These are phyloP conservation scores for Grapholita molesta DNA, from an alignment of 1,140 invertebrate species.

Conservation along the genomic window DNA sequence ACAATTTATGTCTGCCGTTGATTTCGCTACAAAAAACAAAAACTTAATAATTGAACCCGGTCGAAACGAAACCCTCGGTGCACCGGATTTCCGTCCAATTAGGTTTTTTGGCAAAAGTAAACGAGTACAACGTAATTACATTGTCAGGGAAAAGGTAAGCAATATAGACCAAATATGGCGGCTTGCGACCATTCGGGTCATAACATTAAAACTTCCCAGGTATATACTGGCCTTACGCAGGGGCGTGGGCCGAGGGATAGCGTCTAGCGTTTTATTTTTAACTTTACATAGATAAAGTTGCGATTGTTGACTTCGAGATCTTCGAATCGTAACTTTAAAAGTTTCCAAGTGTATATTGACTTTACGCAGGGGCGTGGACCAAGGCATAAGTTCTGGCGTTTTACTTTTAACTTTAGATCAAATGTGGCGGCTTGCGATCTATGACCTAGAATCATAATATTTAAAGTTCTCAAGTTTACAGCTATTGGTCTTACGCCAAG, in stretches of 20 bases:
- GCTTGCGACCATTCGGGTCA: neutral
- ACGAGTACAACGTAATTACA: neutral
- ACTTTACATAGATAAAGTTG: neutral
- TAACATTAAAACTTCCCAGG: slow-evolving; percentile 11
- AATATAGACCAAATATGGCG: neutral
- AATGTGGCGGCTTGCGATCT: too few relatives aligned
- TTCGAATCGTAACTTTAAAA: too few relatives aligned
- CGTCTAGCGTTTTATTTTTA: neutral
- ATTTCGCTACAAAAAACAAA: neutral
- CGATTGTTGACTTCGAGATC: neutral
- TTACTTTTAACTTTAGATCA: neutral
- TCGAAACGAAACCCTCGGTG: neutral
- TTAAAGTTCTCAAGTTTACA: too few relatives aligned
- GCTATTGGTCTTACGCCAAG: too few relatives aligned
- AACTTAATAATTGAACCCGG: neutral
- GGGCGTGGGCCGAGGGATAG: neutral
- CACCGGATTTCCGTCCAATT: neutral
- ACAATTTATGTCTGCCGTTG: neutral
- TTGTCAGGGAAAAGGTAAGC: slow-evolving; percentile 10
- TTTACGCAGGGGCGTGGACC: neutral
- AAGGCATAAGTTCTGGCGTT: neutral
- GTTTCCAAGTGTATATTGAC: neutral
- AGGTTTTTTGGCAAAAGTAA: neutral
- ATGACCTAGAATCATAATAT: too few relatives aligned
- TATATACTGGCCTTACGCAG: neutral